Base-by-base conservation (phyloP, 2,888 invertebrate species). In the Pterostichus madidus region DNA sequence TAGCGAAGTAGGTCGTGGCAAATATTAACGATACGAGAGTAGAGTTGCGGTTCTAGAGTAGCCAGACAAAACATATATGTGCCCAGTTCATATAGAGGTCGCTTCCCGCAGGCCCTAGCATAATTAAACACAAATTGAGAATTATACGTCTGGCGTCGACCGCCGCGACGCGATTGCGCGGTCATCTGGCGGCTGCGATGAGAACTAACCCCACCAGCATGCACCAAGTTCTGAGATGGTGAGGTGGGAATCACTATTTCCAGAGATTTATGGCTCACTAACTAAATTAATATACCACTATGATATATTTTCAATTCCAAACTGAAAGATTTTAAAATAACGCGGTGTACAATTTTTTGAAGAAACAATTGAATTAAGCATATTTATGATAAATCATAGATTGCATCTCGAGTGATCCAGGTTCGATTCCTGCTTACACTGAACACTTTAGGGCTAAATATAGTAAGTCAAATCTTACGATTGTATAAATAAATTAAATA, bases 41-140 rank as follows among this genome's bases (percentile, higher is more conserved):
- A 31, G 76, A n/a, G 17, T 10, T 24, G 13, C 13, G 44, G 61
- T 15, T 8, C 8, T 59, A 13, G 32, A 59, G 59, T 32, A 10
- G 13, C 31, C 56, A 56, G 68, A 71, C 68, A 75, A 75, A 75
- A 75, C 52, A 52, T 75, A 32, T 32, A 32, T 49, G 49, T 71
- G 46, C 46, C 71, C 71, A 71, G 64, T 71, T 13, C 75, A 75
- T 75, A 75, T 49, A 75, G 75, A 75, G 79, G 79, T 61, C 64
- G 64, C 61, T 46, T 79, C 79, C 79, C 79, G 49, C 49, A 35
- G 80, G 80, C 24, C 56, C 75, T 35, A 52, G 68, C 71, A 80
- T 80, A 80, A 80, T 80, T 80, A 80, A 80, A 71, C 71, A 68
- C 68, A 80, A 80, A 80, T 80, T 80, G 80, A 80, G 80, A 80